These are phyloP conservation scores for Paralinhomoeus sp. DNA, from an alignment of 2,888 invertebrate species.

Conservation along the genomic window DNA sequence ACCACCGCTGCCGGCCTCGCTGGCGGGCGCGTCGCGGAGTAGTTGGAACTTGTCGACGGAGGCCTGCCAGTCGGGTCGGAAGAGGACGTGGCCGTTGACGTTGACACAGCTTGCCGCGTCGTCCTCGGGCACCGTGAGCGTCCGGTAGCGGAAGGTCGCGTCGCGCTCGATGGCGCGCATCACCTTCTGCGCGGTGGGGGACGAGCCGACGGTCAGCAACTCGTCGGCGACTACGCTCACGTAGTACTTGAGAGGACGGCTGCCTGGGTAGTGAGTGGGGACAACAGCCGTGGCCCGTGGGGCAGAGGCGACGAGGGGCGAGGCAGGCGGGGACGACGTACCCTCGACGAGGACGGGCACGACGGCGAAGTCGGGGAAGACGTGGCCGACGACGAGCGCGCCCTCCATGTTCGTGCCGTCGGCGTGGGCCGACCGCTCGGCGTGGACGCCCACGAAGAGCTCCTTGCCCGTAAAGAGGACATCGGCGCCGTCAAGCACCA, in stretches of 20 bases:
- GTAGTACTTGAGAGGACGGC: conserved; percentile 53
- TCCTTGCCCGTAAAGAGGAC: conserved; percentile 54
- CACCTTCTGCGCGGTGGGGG: conserved; percentile 58
- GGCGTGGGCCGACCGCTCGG: conserved; percentile 48
- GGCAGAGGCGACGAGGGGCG: no score
- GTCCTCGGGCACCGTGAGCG: conserved; percentile 67
- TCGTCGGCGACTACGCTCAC: conserved; percentile 72
- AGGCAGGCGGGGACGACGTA: conserved; percentile 30
- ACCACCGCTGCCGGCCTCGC: no score
- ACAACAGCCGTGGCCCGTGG: no score
- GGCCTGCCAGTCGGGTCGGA: conserved; percentile 32
- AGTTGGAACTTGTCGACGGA: conserved; percentile 11
- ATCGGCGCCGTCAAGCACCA: conserved; percentile 71
- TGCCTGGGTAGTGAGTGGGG: no score
- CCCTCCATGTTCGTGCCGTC: conserved; percentile 76
- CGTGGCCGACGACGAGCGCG: conserved; percentile 62
- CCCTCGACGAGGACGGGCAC: conserved; percentile 59
- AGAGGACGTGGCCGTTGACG: conserved; percentile 73
- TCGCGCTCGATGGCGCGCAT: conserved; percentile 67
- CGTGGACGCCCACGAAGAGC: conserved; percentile 17
- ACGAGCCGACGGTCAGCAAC: conserved; percentile 60
- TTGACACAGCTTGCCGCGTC: conserved; percentile 71
- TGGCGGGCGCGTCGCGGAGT: no score
- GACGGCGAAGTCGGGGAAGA: conserved; percentile 86
- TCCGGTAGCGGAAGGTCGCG: conserved; percentile 67